A percentile compares a stretch with the other conserved stretches of the same genome.
These are phyloP conservation scores for Leuciscus idus DNA, from an alignment of 2,113 vertebrate genomes.

Conservation along the genomic window DNA sequence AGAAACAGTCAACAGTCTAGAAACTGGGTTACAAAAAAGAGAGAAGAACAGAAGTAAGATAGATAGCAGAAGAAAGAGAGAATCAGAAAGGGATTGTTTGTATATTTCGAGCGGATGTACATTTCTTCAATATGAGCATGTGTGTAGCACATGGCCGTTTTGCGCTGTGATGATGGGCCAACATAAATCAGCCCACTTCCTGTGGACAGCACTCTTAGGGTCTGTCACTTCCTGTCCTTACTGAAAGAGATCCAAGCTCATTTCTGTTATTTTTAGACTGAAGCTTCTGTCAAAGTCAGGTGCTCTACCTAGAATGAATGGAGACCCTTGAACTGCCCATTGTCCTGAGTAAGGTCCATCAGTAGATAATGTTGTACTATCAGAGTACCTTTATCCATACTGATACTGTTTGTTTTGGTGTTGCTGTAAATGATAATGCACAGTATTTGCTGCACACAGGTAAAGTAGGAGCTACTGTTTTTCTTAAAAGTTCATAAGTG, in stretches of 20 bases:
- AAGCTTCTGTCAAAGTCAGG: conserved; percentile 48
- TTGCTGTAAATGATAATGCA: background rate
- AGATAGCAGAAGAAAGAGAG: background rate
- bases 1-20: background rate
- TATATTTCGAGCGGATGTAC: conserved; percentile 40
- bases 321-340: background rate
- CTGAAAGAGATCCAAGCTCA: conserved; percentile 46
- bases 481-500: background rate
- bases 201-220: conserved; percentile 41
- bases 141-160: conserved; percentile 52
- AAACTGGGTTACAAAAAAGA: background rate
- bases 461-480: background rate
- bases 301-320: conserved; percentile 28
- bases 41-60: background rate
- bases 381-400: background rate
- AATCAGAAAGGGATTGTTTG: conserved; percentile 22
- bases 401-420: background rate
- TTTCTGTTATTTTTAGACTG: conserved; percentile 46
- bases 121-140: conserved; percentile 47
- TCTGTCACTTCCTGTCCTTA: conserved; percentile 55
- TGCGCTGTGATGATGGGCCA: conserved; percentile 50
- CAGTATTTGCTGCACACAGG: background rate
- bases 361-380: background rate
- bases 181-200: conserved; percentile 53
- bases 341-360: background rate